A percentile compares a stretch with the other conserved stretches of the same genome.
These are phyloP conservation scores for Pachypanchax playfairii DNA, from an alignment of 2,113 vertebrate genomes.

Conservation along the genomic window DNA sequence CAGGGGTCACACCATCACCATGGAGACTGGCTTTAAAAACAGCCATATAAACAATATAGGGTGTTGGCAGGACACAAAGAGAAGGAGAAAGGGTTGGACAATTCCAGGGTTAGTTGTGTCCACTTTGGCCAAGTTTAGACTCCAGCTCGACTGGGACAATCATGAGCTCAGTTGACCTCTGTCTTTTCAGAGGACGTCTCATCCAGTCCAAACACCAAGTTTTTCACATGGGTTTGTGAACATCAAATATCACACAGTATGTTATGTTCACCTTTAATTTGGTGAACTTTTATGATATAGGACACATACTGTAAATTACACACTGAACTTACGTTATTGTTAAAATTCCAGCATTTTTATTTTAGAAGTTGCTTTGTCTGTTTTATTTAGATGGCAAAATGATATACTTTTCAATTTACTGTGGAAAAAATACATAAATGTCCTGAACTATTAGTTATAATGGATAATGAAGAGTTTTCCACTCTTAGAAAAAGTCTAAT, in stretches of 20 bases:
- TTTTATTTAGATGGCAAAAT: no score
- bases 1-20: slow-evolving; percentile 78
- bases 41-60: slow-evolving; percentile 71
- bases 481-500: no score
- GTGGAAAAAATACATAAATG: no score
- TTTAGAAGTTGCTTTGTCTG: no score
- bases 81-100: slow-evolving; percentile 41
- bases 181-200: not conserved
- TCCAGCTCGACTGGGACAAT: slow-evolving; percentile 18
- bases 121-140: slow-evolving; percentile 26
- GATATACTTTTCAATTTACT: no score
- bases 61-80: slow-evolving; percentile 62
- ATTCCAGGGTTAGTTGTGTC: slow-evolving; percentile 31
- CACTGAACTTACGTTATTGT: no score
- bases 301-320: no score
- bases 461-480: no score
- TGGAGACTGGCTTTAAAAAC: slow-evolving; percentile 79
- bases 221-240: not conserved
- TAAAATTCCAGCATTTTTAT: no score
- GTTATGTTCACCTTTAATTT: no score
- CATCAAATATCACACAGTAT: not conserved
- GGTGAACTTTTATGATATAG: no score
- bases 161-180: slow-evolving; percentile 31
- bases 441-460: no score
- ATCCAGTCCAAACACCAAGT: not conserved